These are phyloP conservation scores for Theocolax elegans DNA, from an alignment of 1,140 invertebrate genomes.

Conservation along the genomic window DNA sequence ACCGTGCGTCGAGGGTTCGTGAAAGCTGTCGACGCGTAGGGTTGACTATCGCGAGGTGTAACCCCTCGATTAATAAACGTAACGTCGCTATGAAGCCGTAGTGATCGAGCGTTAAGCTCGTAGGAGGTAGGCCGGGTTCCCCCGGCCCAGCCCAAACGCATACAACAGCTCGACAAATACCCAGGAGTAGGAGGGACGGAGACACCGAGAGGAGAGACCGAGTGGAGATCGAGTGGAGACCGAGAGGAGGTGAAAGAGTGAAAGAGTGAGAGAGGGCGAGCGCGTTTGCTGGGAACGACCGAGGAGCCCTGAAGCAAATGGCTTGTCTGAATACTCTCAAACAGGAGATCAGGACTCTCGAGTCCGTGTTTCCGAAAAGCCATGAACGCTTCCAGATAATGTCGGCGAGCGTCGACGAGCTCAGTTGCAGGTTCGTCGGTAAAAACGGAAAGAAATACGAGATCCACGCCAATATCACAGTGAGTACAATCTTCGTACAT, in stretches of 20 bases:
- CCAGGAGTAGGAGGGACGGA: slow-evolving; percentile 9
- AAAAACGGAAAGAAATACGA: slow-evolving; percentile 94
- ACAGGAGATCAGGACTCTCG: slow-evolving; percentile 96
- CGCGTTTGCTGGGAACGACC: too few relatives aligned
- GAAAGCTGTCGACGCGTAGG: too few relatives aligned
- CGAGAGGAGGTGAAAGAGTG: background rate
- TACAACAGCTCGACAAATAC: background rate
- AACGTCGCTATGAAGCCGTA: too few relatives aligned
- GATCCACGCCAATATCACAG: slow-evolving; percentile 98
- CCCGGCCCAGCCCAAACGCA: slow-evolving; percentile 17
- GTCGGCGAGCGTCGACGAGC: slow-evolving; percentile 96
- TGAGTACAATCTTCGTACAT: slow-evolving; percentile 71
- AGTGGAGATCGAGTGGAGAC: slow-evolving; percentile 11
- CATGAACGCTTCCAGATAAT: slow-evolving; percentile 98
- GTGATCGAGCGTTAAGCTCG: background rate
- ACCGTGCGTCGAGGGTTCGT: background rate
- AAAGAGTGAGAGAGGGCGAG: background rate
- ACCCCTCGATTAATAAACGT: too few relatives aligned
- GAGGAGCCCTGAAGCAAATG: slow-evolving; percentile 73
- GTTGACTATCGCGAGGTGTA: too few relatives aligned
- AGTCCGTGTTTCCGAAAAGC: slow-evolving; percentile 92
- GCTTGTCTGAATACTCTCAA: slow-evolving; percentile 97
- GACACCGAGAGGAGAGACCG: slow-evolving; percentile 7
- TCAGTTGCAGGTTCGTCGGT: slow-evolving; percentile 95
- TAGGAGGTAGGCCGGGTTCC: too few relatives aligned